Percentiles rank a stretch among this genome's conserved stretches.
Evolutionary conservation across 2,888 invertebrate species (phyloP).

Genomic region (Hymenopus coronatus): DNA sequence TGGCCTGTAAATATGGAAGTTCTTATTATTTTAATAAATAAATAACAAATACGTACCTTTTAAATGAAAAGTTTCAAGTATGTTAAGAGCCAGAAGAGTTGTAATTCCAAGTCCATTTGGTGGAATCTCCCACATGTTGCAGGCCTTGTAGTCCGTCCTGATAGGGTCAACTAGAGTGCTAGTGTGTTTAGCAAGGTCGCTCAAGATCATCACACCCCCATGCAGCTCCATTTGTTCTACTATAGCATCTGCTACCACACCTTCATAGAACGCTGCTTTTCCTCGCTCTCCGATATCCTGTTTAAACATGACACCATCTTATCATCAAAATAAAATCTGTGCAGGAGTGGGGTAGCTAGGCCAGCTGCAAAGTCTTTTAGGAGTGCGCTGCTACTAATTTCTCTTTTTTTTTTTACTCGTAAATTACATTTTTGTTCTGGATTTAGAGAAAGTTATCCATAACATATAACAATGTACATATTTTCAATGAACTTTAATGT

Average conservation of each 20-base stretch:
- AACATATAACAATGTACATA: too few relatives aligned
- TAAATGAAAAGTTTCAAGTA: background rate
- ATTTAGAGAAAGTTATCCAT: too few relatives aligned
- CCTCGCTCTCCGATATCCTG: background rate
- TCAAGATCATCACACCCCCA: background rate
- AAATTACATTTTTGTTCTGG: too few relatives aligned
- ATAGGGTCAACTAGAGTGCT: background rate
- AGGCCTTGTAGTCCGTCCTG: background rate
- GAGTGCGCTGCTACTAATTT: too few relatives aligned
- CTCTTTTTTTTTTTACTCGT: too few relatives aligned
- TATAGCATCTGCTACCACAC: background rate
- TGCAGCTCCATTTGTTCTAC: background rate
- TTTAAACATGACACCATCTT: background rate
- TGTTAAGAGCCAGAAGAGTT: background rate
- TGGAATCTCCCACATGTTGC: background rate
- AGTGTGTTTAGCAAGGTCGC: background rate
- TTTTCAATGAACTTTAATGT: too few relatives aligned
- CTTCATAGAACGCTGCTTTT: background rate
- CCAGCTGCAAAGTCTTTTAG: too few relatives aligned
- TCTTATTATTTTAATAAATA: too few relatives aligned
- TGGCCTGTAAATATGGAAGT: too few relatives aligned
- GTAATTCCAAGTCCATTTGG: conserved; percentile 4
- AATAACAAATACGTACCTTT: background rate
- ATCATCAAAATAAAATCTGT: too few relatives aligned
- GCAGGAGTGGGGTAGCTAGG: too few relatives aligned